These are phyloP conservation scores for Limenitis camilla DNA, from an alignment of 2,888 invertebrate species.

Conservation along the genomic window DNA sequence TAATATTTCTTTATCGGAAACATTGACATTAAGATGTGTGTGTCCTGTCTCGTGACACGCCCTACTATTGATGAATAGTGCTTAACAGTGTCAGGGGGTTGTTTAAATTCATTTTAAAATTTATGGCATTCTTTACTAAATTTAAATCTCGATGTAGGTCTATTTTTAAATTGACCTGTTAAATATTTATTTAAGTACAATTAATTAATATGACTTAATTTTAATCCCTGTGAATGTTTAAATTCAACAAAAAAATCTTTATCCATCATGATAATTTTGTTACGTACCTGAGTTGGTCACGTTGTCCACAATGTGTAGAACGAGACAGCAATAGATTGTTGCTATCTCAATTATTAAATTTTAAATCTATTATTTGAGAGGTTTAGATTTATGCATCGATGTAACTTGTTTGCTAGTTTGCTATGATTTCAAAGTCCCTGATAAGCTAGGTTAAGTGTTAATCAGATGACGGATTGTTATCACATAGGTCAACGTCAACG, in stretches of 20 bases:
- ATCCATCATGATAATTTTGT: too few relatives aligned
- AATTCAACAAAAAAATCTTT: too few relatives aligned
- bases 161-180: neutral
- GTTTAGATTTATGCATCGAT: neutral
- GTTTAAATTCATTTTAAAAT: constrained; percentile 15
- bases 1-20: constrained; percentile 1
- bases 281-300: too few relatives aligned
- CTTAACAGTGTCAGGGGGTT: constrained; percentile 7
- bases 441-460: constrained; percentile 17
- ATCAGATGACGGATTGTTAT: constrained; percentile 13
- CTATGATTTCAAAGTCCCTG: constrained; percentile 10
- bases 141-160: constrained; percentile 10
- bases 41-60: constrained; percentile 18
- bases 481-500: constrained; percentile 8
- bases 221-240: too few relatives aligned
- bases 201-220: too few relatives aligned
- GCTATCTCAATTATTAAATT: too few relatives aligned
- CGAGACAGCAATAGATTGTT: too few relatives aligned
- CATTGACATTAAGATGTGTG: constrained; percentile 4
- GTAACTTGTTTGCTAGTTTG: neutral
- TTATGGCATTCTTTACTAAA: constrained; percentile 16
- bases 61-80: constrained; percentile 22
- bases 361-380: too few relatives aligned
- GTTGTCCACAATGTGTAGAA: too few relatives aligned
- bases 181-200: neutral